These are phyloP conservation scores for Diaphora mendica DNA, from an alignment of 2,888 invertebrate species.

Conservation along the genomic window DNA sequence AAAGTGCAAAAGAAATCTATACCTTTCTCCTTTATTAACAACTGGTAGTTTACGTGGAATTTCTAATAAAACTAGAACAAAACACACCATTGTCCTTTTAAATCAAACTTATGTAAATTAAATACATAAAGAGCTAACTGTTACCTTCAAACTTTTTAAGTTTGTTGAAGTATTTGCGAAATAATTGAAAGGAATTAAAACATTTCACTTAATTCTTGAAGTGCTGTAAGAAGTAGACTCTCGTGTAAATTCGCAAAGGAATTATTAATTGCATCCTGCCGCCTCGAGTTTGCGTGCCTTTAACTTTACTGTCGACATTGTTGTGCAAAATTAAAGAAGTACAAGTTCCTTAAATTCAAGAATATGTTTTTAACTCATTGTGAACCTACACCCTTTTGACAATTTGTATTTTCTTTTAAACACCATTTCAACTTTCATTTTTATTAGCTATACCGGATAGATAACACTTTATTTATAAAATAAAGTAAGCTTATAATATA, in stretches of 20 bases:
- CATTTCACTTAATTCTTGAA: conserved; percentile 20
- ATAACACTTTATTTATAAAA: too few species aligned
- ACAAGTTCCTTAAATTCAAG: conserved; percentile 1
- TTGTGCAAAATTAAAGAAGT: conserved; percentile 14
- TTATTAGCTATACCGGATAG: not conserved
- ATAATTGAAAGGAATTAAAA: conserved; percentile 31
- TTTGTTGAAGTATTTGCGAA: conserved; percentile 21
- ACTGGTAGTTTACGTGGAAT: not conserved
- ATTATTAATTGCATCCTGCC: conserved; percentile 20
- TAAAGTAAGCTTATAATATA: too few species aligned
- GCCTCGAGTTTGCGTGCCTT: conserved; percentile 2
- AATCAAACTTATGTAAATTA: not conserved
- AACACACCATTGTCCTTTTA: not conserved
- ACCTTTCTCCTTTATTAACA: too few species aligned
- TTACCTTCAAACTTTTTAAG: conserved; percentile 32
- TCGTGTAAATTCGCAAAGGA: conserved; percentile 10
- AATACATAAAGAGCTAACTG: not conserved
- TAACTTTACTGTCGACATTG: conserved; percentile 11
- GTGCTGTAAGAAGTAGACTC: conserved; percentile 11
- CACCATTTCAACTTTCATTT: not conserved
- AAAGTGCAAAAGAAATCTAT: too few species aligned
- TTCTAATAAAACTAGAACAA: not conserved
- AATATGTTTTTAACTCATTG: conserved; percentile 2
- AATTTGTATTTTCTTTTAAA: not conserved
- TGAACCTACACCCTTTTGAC: not conserved